phyloP scores from a whole-genome alignment of 2,797 vertebrate genomes.

The Bradypodion ventrale region DNA sequence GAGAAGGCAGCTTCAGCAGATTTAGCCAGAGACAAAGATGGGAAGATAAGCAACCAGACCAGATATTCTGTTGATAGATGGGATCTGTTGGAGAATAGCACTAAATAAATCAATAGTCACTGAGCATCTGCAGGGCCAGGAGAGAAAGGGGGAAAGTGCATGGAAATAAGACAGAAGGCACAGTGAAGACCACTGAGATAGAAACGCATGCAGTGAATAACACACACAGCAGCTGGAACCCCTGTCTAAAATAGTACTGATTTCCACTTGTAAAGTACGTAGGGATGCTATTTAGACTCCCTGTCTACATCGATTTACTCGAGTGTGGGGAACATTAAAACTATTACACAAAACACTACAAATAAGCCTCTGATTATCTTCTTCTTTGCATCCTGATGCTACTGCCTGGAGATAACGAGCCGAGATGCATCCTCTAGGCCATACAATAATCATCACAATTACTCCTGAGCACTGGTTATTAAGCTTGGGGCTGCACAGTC shows the following conservation, averaged over 20 bases:
- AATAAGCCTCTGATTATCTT: constrained; percentile 66
- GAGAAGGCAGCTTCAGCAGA: background rate
- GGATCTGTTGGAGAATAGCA: background rate
- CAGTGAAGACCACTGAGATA: background rate
- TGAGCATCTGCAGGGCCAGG: background rate
- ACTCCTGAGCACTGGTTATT: constrained; percentile 67
- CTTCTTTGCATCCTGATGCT: constrained; percentile 55
- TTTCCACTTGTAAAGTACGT: background rate
- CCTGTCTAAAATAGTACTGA: background rate
- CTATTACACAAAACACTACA: constrained; percentile 64
- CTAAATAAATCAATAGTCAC: background rate
- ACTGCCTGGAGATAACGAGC: constrained; percentile 68
- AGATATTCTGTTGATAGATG: background rate
- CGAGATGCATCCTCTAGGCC: constrained; percentile 63
- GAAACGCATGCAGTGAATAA: background rate
- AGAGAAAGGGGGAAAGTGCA: background rate
- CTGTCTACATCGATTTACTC: background rate
- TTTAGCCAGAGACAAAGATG: background rate
- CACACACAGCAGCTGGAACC: background rate
- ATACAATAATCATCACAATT: constrained; percentile 66
- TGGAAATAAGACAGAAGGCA: background rate
- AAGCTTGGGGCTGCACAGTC: constrained; percentile 53
- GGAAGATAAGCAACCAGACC: background rate
- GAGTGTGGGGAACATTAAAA: constrained; percentile 29
- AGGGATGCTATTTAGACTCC: background rate